A percentile compares a stretch with the other conserved stretches of the same genome.
These are phyloP conservation scores for Petrosia ficiformis DNA, from an alignment of 37 sponge, comb jelly and placozoan species.

Conservation along the genomic window DNA sequence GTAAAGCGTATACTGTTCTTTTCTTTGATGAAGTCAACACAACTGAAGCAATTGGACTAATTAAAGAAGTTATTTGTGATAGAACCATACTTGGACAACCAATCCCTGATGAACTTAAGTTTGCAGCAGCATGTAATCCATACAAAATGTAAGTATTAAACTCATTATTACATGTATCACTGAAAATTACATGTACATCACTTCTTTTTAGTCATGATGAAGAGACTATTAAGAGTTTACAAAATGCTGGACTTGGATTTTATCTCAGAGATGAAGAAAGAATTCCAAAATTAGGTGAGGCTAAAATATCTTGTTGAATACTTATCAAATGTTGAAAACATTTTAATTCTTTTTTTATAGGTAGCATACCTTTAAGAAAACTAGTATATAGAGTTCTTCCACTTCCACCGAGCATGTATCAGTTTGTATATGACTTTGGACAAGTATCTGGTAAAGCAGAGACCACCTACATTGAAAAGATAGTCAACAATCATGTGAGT, in stretches of 20 bases:
- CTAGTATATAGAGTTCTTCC: constrained; percentile 94
- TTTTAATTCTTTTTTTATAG: constrained; percentile 31
- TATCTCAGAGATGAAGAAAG: constrained; percentile 27
- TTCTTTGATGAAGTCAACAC: constrained; percentile 15
- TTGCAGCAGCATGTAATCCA: constrained; percentile 85
- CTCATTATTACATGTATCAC: no score
- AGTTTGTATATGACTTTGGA: constrained; percentile 97
- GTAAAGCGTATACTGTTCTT: constrained; percentile 47
- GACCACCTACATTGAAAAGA: constrained; percentile 61
- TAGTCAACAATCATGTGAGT: constrained; percentile 81
- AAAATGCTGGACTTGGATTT: constrained; percentile 74
- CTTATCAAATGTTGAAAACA: no score
- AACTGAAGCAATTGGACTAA: constrained; percentile 54
- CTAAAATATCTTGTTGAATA: neutral
- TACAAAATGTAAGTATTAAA: constrained; percentile 38
- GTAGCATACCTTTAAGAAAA: constrained; percentile 83
- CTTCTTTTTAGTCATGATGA: constrained; percentile 33
- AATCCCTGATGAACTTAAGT: constrained; percentile 44
- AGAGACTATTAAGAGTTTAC: constrained; percentile 63
- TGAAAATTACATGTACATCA: neutral
- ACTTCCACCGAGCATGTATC: constrained; percentile 89
- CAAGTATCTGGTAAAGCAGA: constrained; percentile 67
- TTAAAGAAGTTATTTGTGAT: constrained; percentile 48
- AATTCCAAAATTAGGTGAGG: constrained; percentile 33
- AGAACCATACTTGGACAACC: constrained; percentile 47